These are phyloP conservation scores for Leucoraja ocellata DNA, from an alignment of 2,797 vertebrate species.

Conservation along the genomic window DNA sequence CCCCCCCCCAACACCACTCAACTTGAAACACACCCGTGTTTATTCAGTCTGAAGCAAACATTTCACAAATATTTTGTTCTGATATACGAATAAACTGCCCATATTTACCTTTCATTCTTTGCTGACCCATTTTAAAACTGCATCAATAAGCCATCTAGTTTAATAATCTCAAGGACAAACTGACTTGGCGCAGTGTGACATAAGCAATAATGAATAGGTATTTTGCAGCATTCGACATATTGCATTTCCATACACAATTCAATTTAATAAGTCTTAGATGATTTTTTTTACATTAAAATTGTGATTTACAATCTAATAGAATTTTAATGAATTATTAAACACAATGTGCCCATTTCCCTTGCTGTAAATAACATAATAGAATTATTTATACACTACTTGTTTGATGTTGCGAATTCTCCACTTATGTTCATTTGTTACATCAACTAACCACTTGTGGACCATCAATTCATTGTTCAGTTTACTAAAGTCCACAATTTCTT, in stretches of 20 bases:
- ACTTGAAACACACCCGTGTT: neutral
- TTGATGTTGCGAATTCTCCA: neutral
- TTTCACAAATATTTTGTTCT: neutral
- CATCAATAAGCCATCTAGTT: neutral
- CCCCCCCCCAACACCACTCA: neutral
- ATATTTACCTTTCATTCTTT: neutral
- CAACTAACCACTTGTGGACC: neutral
- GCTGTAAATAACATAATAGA: neutral
- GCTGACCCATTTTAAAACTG: neutral
- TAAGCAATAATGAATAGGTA: neutral
- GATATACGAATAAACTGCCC: neutral
- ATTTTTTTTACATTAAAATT: slow-evolving; percentile 1
- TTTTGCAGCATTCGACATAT: neutral
- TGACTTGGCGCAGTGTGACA: neutral
- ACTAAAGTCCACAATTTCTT: slow-evolving; percentile 7
- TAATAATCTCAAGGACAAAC: neutral
- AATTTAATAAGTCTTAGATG: slow-evolving; percentile 12
- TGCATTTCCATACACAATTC: neutral
- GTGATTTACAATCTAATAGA: neutral
- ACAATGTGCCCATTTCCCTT: neutral
- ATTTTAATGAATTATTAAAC: slow-evolving; percentile 37
- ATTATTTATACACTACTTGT: neutral
- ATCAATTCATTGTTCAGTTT: slow-evolving; percentile 34
- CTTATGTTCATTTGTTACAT: slow-evolving; percentile 17
- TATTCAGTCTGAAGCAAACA: neutral